These are phyloP conservation scores for Corythornis madagascariensis DNA, from an alignment of 2,113 vertebrate genomes.

Conservation along the genomic window DNA sequence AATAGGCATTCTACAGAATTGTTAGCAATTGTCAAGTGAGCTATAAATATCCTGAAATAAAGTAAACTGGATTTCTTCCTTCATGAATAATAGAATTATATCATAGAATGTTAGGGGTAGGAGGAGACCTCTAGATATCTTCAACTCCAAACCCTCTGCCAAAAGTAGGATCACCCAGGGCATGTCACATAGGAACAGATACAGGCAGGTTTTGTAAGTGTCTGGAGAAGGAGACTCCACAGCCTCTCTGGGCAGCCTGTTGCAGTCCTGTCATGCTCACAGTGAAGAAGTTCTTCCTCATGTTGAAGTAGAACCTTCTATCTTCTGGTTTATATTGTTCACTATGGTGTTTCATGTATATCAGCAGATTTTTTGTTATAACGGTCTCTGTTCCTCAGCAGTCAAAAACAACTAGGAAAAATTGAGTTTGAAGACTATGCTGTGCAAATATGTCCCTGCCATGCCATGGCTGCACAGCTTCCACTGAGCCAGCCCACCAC, in stretches of 20 bases:
- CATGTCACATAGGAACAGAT: no score
- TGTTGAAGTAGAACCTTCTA: no score
- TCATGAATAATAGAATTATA: not conserved
- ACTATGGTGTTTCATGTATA: not conserved
- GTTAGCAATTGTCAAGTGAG: conserved; percentile 58
- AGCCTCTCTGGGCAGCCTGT: no score
- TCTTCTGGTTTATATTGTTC: not conserved
- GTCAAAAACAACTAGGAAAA: not conserved
- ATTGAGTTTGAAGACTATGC: not conserved
- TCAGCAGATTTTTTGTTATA: not conserved
- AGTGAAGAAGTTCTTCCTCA: no score
- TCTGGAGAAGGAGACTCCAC: no score
- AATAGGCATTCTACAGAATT: conserved; percentile 51
- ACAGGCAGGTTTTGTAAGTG: no score
- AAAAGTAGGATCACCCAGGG: no score
- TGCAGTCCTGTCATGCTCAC: no score
- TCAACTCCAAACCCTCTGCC: no score
- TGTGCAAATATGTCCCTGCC: accelerated
- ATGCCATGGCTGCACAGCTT: not conserved
- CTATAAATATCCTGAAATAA: conserved; percentile 70
- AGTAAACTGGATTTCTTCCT: conserved; percentile 28
- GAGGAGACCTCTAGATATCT: no score
- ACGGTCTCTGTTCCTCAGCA: not conserved
- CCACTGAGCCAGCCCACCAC: accelerated
- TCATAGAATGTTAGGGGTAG: no score